phyloP scores from a whole-genome alignment of 2,797 vertebrate genomes.

The Aldrovandia affinis region DNA sequence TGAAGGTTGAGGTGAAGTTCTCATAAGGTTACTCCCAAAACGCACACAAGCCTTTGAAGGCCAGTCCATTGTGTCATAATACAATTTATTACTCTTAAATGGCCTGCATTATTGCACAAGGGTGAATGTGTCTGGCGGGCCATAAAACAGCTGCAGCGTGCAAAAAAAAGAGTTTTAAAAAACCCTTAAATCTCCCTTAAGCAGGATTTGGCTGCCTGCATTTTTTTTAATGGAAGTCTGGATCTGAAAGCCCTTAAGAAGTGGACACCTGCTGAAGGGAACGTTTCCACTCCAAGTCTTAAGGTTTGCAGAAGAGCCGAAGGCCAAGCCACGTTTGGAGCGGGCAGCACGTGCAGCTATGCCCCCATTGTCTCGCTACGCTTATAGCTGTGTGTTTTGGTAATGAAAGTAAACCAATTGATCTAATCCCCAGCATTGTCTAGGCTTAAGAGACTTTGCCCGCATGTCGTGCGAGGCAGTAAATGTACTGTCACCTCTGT shows the following conservation, averaged over 20 bases:
- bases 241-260: background rate
- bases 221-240: background rate
- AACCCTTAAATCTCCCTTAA: constrained; percentile 9
- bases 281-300: background rate
- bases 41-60: background rate
- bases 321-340: background rate
- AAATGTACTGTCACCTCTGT: background rate
- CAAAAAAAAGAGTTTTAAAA: background rate
- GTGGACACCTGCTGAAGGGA: constrained; percentile 19
- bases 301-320: background rate
- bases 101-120: background rate
- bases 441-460: background rate
- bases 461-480: background rate
- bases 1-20: background rate
- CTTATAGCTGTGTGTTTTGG: background rate
- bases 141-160: constrained; percentile 2
- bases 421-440: background rate
- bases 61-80: background rate
- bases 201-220: background rate
- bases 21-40: background rate
- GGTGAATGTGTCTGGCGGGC: background rate
- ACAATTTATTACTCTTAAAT: background rate
- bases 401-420: constrained; percentile 12
- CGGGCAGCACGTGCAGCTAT: background rate
- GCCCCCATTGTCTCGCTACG: background rate